Percentiles rank a stretch among this genome's conserved stretches.
phyloP scores from a whole-genome alignment of 2,888 invertebrate species.

The Hymenopus coronatus region DNA sequence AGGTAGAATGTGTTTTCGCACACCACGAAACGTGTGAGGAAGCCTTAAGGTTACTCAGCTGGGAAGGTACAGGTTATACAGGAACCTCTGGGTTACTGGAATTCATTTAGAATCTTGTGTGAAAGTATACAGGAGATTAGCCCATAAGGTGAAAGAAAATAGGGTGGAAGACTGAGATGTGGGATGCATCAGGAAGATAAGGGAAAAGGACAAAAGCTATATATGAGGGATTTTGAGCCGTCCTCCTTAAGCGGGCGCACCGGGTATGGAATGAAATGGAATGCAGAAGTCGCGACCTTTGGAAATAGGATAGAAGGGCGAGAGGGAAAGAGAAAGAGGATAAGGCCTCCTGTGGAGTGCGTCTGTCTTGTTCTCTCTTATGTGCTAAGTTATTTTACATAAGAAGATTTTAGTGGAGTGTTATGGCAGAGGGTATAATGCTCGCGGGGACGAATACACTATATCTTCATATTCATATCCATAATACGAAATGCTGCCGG shows the following conservation, averaged over 20 bases:
- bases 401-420: slow-evolving; percentile 11
- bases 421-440: slow-evolving; percentile 1
- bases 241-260: background rate
- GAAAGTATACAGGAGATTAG: background rate
- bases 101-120: slow-evolving; percentile 6
- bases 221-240: slow-evolving; percentile 3
- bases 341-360: background rate
- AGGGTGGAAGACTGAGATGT: background rate
- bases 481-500: background rate
- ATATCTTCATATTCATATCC: slow-evolving; percentile 7
- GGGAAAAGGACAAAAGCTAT: slow-evolving; percentile 1
- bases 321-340: background rate
- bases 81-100: background rate
- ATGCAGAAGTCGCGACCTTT: slow-evolving; percentile 16
- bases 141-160: background rate
- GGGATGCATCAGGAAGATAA: slow-evolving; percentile 2
- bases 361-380: background rate
- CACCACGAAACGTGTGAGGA: background rate
- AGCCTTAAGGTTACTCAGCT: background rate
- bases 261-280: slow-evolving; percentile 6
- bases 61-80: background rate
- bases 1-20: too few species aligned
- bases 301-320: background rate
- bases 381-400: slow-evolving; percentile 9
- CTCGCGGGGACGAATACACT: background rate